Conservation (phyloP, 2,113 vertebrate genomes). For the Nycticebus coucang region DNA sequence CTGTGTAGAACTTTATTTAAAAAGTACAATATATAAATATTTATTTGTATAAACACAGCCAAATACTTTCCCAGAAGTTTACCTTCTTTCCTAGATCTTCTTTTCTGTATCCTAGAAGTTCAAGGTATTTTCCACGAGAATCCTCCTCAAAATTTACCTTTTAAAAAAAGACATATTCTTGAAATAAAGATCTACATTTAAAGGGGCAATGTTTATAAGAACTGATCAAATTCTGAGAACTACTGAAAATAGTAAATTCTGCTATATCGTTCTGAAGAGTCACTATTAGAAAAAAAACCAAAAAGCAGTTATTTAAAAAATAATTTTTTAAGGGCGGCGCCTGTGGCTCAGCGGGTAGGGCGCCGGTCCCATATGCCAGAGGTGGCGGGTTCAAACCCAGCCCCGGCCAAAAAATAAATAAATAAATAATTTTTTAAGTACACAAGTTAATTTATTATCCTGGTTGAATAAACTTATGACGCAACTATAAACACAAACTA, state of each 20-base stretch:
- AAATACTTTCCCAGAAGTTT: slow-evolving; percentile 44
- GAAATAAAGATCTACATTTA: slow-evolving; percentile 2
- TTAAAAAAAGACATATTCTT: slow-evolving; percentile 57
- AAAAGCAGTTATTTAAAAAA: background rate
- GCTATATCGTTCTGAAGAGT: background rate
- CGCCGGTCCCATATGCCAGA: too few species aligned
- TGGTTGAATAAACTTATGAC: slow-evolving; percentile 10
- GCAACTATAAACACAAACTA: background rate
- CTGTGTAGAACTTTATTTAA: background rate
- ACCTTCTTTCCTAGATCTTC: slow-evolving; percentile 95
- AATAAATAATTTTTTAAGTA: slow-evolving; percentile 7
- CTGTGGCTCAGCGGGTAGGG: too few species aligned
- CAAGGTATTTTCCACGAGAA: slow-evolving; percentile 92
- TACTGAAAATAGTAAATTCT: slow-evolving; percentile 38
- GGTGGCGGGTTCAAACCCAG: too few species aligned
- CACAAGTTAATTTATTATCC: background rate
- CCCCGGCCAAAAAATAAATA: too few species aligned
- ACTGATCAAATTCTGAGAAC: slow-evolving; percentile 26
- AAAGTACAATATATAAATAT: background rate
- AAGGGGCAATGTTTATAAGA: slow-evolving; percentile 45
- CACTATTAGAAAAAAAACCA: background rate
- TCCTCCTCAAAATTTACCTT: slow-evolving; percentile 97
- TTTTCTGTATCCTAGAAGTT: slow-evolving; percentile 94
- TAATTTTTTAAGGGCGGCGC: slow-evolving; percentile 5
- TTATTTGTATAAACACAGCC: background rate